Evolutionary conservation across 64 coral and sea anemone species (phyloP).

Genomic region (Pocillopora verrucosa): DNA sequence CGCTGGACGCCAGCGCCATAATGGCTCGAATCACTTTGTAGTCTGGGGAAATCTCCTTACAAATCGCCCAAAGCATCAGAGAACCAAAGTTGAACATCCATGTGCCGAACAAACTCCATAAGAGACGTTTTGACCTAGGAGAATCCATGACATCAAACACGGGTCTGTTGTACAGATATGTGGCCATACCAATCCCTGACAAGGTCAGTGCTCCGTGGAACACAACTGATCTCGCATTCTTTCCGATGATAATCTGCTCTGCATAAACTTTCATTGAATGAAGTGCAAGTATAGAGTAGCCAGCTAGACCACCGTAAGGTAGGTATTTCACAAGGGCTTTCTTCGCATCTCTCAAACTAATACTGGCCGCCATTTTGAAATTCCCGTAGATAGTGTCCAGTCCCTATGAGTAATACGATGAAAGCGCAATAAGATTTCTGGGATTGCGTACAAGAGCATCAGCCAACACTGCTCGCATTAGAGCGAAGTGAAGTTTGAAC

Average conservation of each 20-base stretch:
- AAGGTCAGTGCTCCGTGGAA: constrained; percentile 66
- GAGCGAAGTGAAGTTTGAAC: too few relatives aligned
- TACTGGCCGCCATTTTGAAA: constrained; percentile 47
- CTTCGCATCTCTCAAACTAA: constrained; percentile 52
- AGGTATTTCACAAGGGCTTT: constrained; percentile 62
- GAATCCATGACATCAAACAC: constrained; percentile 67
- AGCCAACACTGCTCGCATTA: too few relatives aligned
- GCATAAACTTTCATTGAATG: constrained; percentile 59
- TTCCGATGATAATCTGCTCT: constrained; percentile 44
- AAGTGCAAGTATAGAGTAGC: constrained; percentile 54
- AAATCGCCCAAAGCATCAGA: constrained; percentile 72
- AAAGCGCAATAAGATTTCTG: not conserved
- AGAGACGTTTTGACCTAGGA: constrained; percentile 49
- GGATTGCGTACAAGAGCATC: too few relatives aligned
- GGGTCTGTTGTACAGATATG: constrained; percentile 41
- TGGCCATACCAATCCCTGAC: constrained; percentile 56
- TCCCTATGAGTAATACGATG: not conserved
- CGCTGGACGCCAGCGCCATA: constrained; percentile 55
- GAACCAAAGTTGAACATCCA: constrained; percentile 72
- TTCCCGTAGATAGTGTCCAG: not conserved
- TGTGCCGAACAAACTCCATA: constrained; percentile 69
- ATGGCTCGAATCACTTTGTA: constrained; percentile 49
- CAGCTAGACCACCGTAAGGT: constrained; percentile 55
- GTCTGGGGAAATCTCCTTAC: constrained; percentile 61
- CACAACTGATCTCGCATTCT: constrained; percentile 38